phyloP scores from a whole-genome alignment of 2,888 invertebrate species.

The Dolichomitus sp. region DNA sequence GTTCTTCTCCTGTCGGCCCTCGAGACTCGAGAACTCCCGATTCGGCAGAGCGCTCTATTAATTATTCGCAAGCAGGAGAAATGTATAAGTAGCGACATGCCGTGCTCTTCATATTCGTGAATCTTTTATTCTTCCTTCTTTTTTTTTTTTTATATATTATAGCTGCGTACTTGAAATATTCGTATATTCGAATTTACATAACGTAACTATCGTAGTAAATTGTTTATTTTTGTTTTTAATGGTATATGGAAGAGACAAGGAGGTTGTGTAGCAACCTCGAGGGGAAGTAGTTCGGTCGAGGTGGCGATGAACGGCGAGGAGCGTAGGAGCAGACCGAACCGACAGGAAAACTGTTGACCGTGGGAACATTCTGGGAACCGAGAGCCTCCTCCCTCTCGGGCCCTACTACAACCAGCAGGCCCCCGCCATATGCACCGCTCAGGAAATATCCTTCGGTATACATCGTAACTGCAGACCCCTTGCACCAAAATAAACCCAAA shows the following conservation, averaged over 20 bases:
- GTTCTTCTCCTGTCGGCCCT: conserved; percentile 20
- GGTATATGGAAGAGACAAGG: not conserved
- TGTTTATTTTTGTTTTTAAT: not conserved
- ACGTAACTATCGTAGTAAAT: not conserved
- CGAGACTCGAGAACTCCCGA: conserved; percentile 11
- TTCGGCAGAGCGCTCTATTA: conserved; percentile 39
- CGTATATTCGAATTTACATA: not conserved
- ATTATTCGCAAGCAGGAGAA: conserved; percentile 56
- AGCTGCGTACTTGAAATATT: not conserved
- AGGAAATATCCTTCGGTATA: conserved; percentile 79
- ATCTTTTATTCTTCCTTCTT: not conserved
- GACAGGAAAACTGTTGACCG: conserved; percentile 84
- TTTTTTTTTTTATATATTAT: not conserved
- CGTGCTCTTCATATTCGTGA: not conserved
- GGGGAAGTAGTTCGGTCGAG: not conserved
- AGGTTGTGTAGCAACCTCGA: not conserved
- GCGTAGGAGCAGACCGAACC: conserved; percentile 57
- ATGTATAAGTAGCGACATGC: conserved; percentile 28
- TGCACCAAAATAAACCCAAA: conserved; percentile 62
- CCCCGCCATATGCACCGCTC: conserved; percentile 83
- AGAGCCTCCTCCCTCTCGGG: conserved; percentile 74
- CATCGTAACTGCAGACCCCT: conserved; percentile 51
- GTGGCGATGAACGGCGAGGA: conserved; percentile 53
- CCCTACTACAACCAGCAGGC: conserved; percentile 72
- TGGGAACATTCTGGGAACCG: conserved; percentile 85